Base-by-base conservation (phyloP, 2,113 vertebrate species). In the Sialia sialis region DNA sequence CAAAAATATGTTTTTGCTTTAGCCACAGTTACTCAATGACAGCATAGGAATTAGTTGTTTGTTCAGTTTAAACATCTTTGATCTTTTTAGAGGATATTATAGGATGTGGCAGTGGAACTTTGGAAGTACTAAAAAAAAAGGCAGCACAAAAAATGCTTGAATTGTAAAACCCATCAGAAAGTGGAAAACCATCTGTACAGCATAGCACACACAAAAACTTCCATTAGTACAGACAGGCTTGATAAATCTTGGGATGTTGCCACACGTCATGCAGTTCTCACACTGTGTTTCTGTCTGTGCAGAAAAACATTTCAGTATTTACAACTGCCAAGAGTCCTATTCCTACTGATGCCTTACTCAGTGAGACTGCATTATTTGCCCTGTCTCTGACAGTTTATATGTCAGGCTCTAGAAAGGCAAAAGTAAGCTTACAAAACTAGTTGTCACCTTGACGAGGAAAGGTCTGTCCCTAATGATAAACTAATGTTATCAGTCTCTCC, bases 371-470 rank as follows among this genome's bases (percentile, higher is more conserved):
- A 96, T 96, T 94, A 97, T 97, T 97, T 97, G 96, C 91, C 85
- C 90, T 91, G 91, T 68, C 92, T 96, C 78, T 95, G 96, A 96
- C 97, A 98, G 97, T 97, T 97, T 98, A 93, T 95, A 90, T 96
- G 95, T 92, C 94, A 92, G 96, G 93, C 95, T 96, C 93, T 75
- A 75, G 95, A 97, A 86, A 95, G 95, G 91, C 95, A 97, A 95
- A 72, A 87, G 95, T 85, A 96, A 97, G 95, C 97, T 97, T 98
- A 97, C 77, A 96, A 96, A 98, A 97, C 96, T 96, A 92, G 73
- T 90, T 97, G 96, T 96, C 93, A 95, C 97, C 97, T 97, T 97
- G 94, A 96, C 82, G 26, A 96, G 95, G 64, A 81, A 90, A 97
- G 83, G 94, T 94, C 79, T 97, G 90, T 83, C 92, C 89, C 93